Percentiles rank a stretch among this genome's conserved stretches.
These are phyloP conservation scores for Drosophila eugracilis DNA, from an alignment of 1,140 invertebrate species.

Conservation along the genomic window DNA sequence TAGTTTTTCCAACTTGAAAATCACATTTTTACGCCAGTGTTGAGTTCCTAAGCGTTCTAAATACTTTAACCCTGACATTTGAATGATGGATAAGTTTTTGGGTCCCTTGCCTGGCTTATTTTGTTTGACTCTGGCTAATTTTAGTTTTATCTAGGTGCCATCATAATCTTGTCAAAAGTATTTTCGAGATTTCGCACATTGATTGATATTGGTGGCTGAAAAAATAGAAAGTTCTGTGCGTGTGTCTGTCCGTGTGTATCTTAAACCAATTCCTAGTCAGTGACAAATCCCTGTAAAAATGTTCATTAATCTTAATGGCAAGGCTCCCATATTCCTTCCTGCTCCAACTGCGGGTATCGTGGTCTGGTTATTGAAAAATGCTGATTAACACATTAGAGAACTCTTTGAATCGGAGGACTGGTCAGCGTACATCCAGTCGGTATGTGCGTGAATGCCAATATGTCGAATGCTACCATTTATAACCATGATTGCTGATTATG, in stretches of 20 bases:
- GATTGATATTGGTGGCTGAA: slow-evolving; percentile 39
- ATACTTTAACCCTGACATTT: slow-evolving; percentile 55
- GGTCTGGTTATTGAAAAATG: slow-evolving; percentile 80
- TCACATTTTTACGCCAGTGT: slow-evolving; percentile 10
- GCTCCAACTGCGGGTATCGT: slow-evolving; percentile 5
- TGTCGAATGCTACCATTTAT: slow-evolving; percentile 84
- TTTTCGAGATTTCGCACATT: slow-evolving; percentile 46
- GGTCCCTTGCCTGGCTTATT: slow-evolving; percentile 28
- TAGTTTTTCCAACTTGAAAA: slow-evolving; percentile 1
- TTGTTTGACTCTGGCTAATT: slow-evolving; percentile 38
- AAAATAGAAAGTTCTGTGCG: slow-evolving; percentile 28
- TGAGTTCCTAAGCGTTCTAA: slow-evolving; percentile 20
- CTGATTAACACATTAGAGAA: slow-evolving; percentile 81
- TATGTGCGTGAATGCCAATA: slow-evolving; percentile 75
- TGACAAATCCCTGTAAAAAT: slow-evolving; percentile 60
- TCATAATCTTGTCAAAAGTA: slow-evolving; percentile 45
- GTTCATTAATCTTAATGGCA: slow-evolving; percentile 63
- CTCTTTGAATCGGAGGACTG: slow-evolving; percentile 62
- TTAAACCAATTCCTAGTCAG: slow-evolving; percentile 55
- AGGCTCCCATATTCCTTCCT: slow-evolving; percentile 21
- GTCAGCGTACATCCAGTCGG: slow-evolving; percentile 19
- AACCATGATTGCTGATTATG: slow-evolving; percentile 84
- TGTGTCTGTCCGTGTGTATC: slow-evolving; percentile 46
- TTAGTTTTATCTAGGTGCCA: slow-evolving; percentile 57
- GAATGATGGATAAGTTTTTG: slow-evolving; percentile 57